A percentile compares a stretch with the other conserved stretches of the same genome.
Evolutionary conservation across 2,888 invertebrate species (phyloP).

Genomic region (Rutpela maculata): DNA sequence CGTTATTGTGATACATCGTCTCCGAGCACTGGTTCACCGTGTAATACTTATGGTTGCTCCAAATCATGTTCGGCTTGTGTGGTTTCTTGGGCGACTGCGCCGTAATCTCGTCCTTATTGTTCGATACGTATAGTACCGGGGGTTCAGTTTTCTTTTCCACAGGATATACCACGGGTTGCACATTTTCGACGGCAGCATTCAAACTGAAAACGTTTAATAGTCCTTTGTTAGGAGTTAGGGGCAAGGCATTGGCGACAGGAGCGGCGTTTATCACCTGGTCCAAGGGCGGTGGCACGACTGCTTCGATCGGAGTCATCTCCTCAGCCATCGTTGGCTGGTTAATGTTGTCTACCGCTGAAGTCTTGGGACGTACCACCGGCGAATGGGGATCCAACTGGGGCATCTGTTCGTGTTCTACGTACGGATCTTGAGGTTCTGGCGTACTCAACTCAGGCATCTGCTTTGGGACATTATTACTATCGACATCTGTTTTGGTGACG

Average conservation of each 20-base stretch:
- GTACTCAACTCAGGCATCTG: constrained; percentile 55
- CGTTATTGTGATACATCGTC: constrained; percentile 63
- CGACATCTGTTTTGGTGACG: neutral
- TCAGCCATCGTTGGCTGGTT: neutral
- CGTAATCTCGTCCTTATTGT: neutral
- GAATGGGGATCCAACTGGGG: constrained; percentile 55
- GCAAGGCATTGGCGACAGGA: constrained; percentile 5
- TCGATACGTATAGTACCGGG: neutral
- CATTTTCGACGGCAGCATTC: neutral
- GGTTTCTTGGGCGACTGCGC: constrained; percentile 49
- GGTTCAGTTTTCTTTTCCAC: neutral
- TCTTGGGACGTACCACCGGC: constrained; percentile 32
- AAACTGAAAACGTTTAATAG: neutral
- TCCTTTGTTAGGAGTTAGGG: neutral
- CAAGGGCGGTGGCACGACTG: neutral
- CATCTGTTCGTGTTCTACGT: constrained; percentile 58
- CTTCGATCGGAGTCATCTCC: neutral
- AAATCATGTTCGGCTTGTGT: constrained; percentile 60
- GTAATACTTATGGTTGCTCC: constrained; percentile 66
- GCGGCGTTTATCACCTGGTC: constrained; percentile 32
- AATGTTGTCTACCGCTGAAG: neutral
- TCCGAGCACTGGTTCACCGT: constrained; percentile 66
- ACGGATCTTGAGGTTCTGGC: constrained; percentile 52
- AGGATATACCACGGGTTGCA: neutral
- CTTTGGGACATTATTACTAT: neutral